Base-by-base conservation (phyloP, 2,113 vertebrate genomes). In the Phodopus roborovskii region DNA sequence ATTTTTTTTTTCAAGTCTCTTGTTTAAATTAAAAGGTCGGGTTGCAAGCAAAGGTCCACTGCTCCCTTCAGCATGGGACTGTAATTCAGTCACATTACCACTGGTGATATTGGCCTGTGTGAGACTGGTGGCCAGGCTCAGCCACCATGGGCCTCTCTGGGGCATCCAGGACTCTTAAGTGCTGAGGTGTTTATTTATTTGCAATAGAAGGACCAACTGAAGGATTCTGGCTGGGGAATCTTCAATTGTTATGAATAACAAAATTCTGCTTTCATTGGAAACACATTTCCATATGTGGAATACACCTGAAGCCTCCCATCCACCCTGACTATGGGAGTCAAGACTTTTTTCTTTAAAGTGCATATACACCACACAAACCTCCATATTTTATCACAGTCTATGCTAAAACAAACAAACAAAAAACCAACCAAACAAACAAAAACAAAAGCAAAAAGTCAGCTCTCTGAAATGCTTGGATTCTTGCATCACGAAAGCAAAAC, bases 11-110 rank as follows among this genome's bases (percentile, higher is more conserved):
- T 96, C 96, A 88, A 97, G 95, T 6, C 98, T 98, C 98, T 98
- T 98, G 98, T 98, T 98, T 98, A 98, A 98, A 98, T 98, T 98
- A 98, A 98, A 98, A 98, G 97, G 97, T 98, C 97, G 91, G 97
- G 97, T 98, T 98, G 96, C 94, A 86, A 98, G 96, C 50, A 97
- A 98, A 95, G 92, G 98, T 98, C 97, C n/a, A 3, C 88, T 94
- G 94, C 94, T 97, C 96, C 97, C 95, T 94, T 96, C 96, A 94
- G 78, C 84, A 96, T 87, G 85, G 94, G 77, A 88, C 95, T 94
- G 78, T 94, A 97, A 97, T 53, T 20, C 91, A 95, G 98, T 98
- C 97, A 97, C 98, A 97, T 96, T 97, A 68, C 96, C 93, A 95
- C 97, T 24, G 74, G 87, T 94, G 94, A 95, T 1, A 85, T 94